phyloP scores from a whole-genome alignment of 2,113 vertebrate species.

The Thalassarche chlororhynchos region DNA sequence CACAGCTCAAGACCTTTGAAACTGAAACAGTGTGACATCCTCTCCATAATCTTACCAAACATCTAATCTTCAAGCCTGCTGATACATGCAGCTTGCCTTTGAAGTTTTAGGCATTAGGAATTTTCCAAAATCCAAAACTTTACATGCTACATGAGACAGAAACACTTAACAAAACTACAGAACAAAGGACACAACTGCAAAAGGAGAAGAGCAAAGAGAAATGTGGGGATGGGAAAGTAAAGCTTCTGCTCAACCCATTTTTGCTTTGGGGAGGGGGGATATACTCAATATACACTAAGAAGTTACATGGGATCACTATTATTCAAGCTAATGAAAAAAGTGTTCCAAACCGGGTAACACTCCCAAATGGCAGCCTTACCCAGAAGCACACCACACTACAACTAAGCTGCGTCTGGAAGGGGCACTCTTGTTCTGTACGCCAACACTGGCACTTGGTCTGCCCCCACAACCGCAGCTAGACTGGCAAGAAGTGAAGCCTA shows the following conservation, averaged over 20 bases:
- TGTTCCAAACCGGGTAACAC: background rate
- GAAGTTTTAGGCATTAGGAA: background rate
- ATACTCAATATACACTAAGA: background rate
- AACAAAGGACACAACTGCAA: background rate
- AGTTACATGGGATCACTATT: background rate
- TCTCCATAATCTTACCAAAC: background rate
- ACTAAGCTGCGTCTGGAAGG: background rate
- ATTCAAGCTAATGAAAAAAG: background rate
- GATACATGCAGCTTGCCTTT: background rate
- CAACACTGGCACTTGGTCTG: background rate
- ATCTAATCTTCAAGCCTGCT: background rate
- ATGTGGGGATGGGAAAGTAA: background rate
- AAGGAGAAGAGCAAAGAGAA: background rate
- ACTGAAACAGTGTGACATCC: background rate
- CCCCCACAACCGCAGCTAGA: background rate
- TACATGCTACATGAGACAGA: background rate
- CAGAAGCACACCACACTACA: background rate
- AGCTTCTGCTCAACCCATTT: background rate
- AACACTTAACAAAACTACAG: background rate
- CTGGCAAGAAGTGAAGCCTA: background rate
- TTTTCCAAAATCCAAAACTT: background rate
- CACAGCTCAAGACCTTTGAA: conserved; percentile 3
- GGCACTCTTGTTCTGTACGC: background rate
- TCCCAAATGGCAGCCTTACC: background rate
- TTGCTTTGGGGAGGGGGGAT: background rate